Conservation (phyloP, 2,888 invertebrate species). For the Agriopis leucophaearia region DNA sequence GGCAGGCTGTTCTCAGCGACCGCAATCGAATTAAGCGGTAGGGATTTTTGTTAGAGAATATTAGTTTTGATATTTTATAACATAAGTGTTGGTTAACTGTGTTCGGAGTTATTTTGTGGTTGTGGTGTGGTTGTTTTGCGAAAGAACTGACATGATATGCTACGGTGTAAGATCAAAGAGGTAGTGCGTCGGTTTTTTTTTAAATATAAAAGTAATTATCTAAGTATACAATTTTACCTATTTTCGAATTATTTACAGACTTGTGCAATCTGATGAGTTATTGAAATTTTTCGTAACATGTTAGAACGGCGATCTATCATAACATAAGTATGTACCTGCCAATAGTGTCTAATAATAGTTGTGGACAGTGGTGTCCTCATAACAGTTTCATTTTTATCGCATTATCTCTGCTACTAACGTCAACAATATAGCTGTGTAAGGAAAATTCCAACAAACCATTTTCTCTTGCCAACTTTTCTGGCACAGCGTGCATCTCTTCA, state of each 20-base stretch:
- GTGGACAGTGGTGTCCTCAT: conserved; percentile 1
- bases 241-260: too few species aligned
- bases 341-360: conserved; percentile 1
- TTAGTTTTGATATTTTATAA: conserved; percentile 35
- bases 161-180: too few species aligned
- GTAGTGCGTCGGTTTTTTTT: too few species aligned
- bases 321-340: neutral
- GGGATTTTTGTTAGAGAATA: conserved; percentile 23
- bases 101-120: conserved; percentile 11
- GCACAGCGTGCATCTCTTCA: conserved; percentile 16
- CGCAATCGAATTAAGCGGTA: conserved; percentile 26
- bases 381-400: conserved; percentile 7
- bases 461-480: conserved; percentile 26
- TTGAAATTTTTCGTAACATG: neutral
- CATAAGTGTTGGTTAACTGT: conserved; percentile 29
- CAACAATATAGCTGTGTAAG: conserved; percentile 17
- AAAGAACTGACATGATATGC: too few species aligned
- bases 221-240: too few species aligned
- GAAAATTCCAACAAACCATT: conserved; percentile 21
- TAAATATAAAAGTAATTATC: too few species aligned
- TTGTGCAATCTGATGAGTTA: neutral
- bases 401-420: conserved; percentile 11
- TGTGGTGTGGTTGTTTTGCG: conserved; percentile 5
- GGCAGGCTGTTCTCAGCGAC: conserved; percentile 29
- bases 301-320: neutral